phyloP scores from a whole-genome alignment of 2,888 invertebrate genomes.

The Thecocarcelia acutangulata region DNA sequence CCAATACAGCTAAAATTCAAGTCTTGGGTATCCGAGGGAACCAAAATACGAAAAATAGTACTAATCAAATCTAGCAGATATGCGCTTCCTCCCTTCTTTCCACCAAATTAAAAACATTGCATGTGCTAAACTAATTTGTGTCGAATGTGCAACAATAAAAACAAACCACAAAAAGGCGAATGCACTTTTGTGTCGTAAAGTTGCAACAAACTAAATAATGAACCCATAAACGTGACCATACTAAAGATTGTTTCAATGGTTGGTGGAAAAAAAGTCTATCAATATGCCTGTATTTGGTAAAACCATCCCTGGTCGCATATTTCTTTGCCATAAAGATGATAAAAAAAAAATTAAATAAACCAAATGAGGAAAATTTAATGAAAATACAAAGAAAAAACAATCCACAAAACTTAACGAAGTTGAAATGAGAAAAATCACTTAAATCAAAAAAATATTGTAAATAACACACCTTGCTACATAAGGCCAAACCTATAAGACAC shows the following conservation, averaged over 20 bases:
- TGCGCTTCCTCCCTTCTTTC: slow-evolving; percentile 3
- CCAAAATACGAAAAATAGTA: slow-evolving; percentile 30
- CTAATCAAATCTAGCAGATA: slow-evolving; percentile 19
- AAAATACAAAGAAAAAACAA: slow-evolving; percentile 27
- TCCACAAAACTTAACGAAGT: slow-evolving; percentile 50
- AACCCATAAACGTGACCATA: slow-evolving; percentile 64
- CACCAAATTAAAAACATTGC: slow-evolving; percentile 36
- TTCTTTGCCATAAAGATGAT: slow-evolving; percentile 56
- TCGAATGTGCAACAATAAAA: slow-evolving; percentile 38
- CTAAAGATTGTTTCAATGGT: slow-evolving; percentile 37
- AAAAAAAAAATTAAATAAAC: slow-evolving; percentile 45
- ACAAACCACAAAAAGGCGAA: slow-evolving; percentile 34
- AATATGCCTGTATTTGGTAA: slow-evolving; percentile 43
- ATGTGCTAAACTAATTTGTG: slow-evolving; percentile 65
- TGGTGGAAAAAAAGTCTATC: slow-evolving; percentile 20
- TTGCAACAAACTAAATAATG: slow-evolving; percentile 37
- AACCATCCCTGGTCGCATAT: slow-evolving; percentile 62
- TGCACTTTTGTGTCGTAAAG: slow-evolving; percentile 54
- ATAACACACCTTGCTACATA: slow-evolving; percentile 68
- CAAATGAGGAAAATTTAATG: slow-evolving; percentile 27
- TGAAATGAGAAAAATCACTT: slow-evolving; percentile 14
- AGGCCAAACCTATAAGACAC: slow-evolving; percentile 62
- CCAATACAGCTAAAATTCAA: slow-evolving; percentile 24
- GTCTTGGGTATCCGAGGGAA: slow-evolving; percentile 15
- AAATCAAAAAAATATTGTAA: slow-evolving; percentile 69